These are phyloP conservation scores for Diarsia brunnea DNA, from an alignment of 2,888 invertebrate genomes.

Conservation along the genomic window DNA sequence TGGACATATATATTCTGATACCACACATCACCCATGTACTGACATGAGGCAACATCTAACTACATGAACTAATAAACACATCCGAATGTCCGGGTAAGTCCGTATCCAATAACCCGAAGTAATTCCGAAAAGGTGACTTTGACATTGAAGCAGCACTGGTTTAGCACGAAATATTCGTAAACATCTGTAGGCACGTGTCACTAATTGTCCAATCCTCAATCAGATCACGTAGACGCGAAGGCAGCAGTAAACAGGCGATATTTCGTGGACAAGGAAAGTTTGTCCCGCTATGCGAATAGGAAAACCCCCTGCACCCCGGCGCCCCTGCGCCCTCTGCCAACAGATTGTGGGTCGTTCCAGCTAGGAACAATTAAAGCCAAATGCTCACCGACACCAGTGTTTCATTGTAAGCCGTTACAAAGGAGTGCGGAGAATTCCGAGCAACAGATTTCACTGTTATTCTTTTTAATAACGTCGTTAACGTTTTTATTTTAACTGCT, in stretches of 20 bases:
- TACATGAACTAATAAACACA: constrained; percentile 1
- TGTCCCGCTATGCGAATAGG: constrained; percentile 60
- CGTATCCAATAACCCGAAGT: constrained; percentile 16
- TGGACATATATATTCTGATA: not conserved
- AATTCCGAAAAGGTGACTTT: constrained; percentile 57
- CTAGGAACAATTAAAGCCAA: constrained; percentile 80
- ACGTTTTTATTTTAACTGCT: constrained; percentile 64
- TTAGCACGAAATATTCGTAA: constrained; percentile 60
- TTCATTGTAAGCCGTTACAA: constrained; percentile 74
- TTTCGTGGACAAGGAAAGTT: constrained; percentile 80
- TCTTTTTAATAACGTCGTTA: constrained; percentile 70
- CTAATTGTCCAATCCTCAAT: constrained; percentile 78
- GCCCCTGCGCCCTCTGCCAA: constrained; percentile 45
- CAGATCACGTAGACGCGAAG: constrained; percentile 76
- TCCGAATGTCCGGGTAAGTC: constrained; percentile 14
- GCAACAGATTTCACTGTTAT: constrained; percentile 72
- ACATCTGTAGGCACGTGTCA: constrained; percentile 73
- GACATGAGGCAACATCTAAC: not conserved
- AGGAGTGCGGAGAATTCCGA: constrained; percentile 72
- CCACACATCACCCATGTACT: not conserved
- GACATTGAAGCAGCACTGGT: constrained; percentile 61
- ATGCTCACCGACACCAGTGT: constrained; percentile 76
- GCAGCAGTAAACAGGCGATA: constrained; percentile 77
- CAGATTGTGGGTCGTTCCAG: constrained; percentile 71
- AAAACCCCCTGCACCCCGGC: constrained; percentile 24